A percentile compares a stretch with the other conserved stretches of the same genome.
These are phyloP conservation scores for Xylocampa areola DNA, from an alignment of 2,888 invertebrate genomes.

Conservation along the genomic window DNA sequence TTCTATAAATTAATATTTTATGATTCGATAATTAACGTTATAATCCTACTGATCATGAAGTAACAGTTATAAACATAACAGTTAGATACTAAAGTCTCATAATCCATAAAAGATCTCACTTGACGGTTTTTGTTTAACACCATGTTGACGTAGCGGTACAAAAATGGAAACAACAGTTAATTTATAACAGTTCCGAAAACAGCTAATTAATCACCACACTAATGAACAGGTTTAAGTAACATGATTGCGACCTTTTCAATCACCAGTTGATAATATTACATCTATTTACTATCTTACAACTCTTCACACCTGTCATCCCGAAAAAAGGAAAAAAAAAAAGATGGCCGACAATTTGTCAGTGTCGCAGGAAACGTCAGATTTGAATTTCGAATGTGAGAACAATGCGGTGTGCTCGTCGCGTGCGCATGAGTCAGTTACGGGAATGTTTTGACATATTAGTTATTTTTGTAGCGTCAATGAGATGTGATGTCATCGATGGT, in stretches of 20 bases:
- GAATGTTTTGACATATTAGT: constrained; percentile 64
- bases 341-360: constrained; percentile 68
- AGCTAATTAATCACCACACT: constrained; percentile 48
- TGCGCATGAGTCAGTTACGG: constrained; percentile 52
- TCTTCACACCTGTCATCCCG: constrained; percentile 63
- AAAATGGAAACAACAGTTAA: constrained; percentile 25
- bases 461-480: constrained; percentile 36
- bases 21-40: no score
- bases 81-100: no score
- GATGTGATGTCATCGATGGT: constrained; percentile 45
- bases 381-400: constrained; percentile 72
- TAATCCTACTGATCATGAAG: no score
- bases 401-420: constrained; percentile 50
- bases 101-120: no score
- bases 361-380: constrained; percentile 74
- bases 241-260: constrained; percentile 33
- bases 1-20: no score
- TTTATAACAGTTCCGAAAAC: constrained; percentile 25
- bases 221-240: constrained; percentile 47
- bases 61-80: no score
- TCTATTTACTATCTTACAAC: constrained; percentile 26
- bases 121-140: background rate
- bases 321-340: constrained; percentile 49
- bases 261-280: constrained; percentile 24
- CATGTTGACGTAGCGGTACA: constrained; percentile 13